Evolutionary conservation across 2,888 invertebrate genomes (phyloP).

Genomic region (Selenia dentaria): DNA sequence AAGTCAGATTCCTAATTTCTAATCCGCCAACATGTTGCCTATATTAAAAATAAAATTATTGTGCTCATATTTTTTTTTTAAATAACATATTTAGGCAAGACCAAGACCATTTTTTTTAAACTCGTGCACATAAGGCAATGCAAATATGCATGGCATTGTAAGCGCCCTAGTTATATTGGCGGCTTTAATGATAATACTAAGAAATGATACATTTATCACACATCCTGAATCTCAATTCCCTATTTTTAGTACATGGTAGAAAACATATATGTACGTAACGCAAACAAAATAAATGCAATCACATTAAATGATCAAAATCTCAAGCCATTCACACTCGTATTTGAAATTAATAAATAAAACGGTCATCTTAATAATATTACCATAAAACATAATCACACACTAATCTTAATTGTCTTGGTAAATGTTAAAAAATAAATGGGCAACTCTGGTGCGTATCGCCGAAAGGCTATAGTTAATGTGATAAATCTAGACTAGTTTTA

Average conservation of each 20-base stretch:
- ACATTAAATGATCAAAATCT: constrained; percentile 4
- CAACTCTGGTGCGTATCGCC: constrained; percentile 3
- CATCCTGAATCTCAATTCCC: background rate
- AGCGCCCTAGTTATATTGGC: no score
- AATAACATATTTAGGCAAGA: no score
- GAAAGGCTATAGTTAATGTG: constrained; percentile 20
- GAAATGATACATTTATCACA: no score
- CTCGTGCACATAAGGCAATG: no score
- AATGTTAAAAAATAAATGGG: constrained; percentile 31
- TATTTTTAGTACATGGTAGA: background rate
- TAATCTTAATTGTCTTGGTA: constrained; percentile 13
- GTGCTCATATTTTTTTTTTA: no score
- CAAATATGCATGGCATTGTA: no score
- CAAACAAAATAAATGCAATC: constrained; percentile 8
- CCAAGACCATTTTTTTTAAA: no score
- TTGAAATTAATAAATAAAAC: constrained; percentile 10
- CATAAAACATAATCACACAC: constrained; percentile 6
- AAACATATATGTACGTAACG: background rate
- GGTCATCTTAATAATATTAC: background rate
- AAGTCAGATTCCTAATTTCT: no score
- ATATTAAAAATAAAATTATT: no score
- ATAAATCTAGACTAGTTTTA: constrained; percentile 9
- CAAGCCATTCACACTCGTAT: constrained; percentile 10
- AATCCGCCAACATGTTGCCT: no score
- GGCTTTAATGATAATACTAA: no score